Base-by-base conservation (phyloP, 64 coral and sea anemone genomes). In the Actinia tenebrosa region DNA sequence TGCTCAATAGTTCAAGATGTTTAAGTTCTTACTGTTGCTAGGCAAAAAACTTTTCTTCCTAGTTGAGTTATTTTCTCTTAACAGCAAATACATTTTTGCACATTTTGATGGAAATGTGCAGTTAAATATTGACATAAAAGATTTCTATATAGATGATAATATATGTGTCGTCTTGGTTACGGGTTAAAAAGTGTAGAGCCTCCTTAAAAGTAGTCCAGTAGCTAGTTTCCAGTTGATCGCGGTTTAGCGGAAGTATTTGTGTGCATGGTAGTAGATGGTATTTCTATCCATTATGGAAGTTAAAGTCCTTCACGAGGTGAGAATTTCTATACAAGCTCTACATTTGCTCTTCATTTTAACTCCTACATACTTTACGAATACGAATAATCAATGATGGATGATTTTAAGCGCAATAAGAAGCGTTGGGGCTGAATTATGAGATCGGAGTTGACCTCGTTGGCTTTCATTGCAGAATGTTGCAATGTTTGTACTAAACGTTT, bases 291-390 rank as follows among this genome's bases (percentile, higher is more conserved):
- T 7, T 5, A 84, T 84, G 82, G 82, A 84, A 61, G 82, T 84
- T 55, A 84, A 84, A 30, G 82, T 84, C 0, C 45, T 84, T 84
- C 54, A 26, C 25, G 82, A 84, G 82, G 82, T 84, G 43, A 37
- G 53, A 58, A 56, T 44, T 79, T 69, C n/a, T 25, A 0, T 22
- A 69, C 19, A 25, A 69, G 30, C 30, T 22, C 9, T 20, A 69
- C 22, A n/a, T 7, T 37, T 69, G 7, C 20, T 69, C 18, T 69
- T 23, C 0, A 20, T 69, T 8, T 69, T 69, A 2, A n/a, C 5
- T 69, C 22, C 64, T 19, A 61, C 18, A 23, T 20, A 23, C 10
- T 69, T 18, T 20, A 25, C 5, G 7, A 22, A 25, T 22, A 23
- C 25, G 64, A 25, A 69, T 69, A 69, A 69, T 23, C 20, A 69